Evolutionary conservation across 2,797 vertebrate species (phyloP).

Genomic region (Nyctalus aviator): DNA sequence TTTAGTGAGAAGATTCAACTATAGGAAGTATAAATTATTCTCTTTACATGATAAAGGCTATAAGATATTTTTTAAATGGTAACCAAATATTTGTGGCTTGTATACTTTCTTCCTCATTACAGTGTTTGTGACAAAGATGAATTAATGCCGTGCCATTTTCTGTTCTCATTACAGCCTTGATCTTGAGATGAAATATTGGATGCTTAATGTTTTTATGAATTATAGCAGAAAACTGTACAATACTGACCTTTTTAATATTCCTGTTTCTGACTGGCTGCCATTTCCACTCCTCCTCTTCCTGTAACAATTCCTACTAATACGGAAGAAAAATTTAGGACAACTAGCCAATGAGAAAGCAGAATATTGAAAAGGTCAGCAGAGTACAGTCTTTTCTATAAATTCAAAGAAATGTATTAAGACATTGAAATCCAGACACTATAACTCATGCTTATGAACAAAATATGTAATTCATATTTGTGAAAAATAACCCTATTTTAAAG

Average conservation of each 20-base stretch:
- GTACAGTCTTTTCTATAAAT: constrained; percentile 72
- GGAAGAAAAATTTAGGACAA: constrained; percentile 68
- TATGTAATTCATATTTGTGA: constrained; percentile 46
- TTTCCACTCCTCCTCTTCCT: constrained; percentile 84
- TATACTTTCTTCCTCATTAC: constrained; percentile 86
- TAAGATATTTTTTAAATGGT: constrained; percentile 71
- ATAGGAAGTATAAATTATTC: constrained; percentile 72
- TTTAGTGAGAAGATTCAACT: constrained; percentile 63
- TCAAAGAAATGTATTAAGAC: constrained; percentile 71
- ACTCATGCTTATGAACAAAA: constrained; percentile 49
- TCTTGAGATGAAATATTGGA: constrained; percentile 89
- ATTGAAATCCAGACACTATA: constrained; percentile 75
- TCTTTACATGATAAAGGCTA: constrained; percentile 79
- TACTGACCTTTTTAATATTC: constrained; percentile 91
- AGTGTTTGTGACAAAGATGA: constrained; percentile 88
- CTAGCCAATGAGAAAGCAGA: constrained; percentile 86
- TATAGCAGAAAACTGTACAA: constrained; percentile 86
- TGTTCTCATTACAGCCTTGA: constrained; percentile 88
- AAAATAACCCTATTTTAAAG: constrained; percentile 56
- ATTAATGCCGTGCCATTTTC: constrained; percentile 90
- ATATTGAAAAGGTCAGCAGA: constrained; percentile 83
- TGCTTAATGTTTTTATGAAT: constrained; percentile 90
- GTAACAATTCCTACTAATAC: constrained; percentile 76
- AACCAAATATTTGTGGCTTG: constrained; percentile 83
- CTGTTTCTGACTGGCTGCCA: constrained; percentile 89